Evolutionary conservation across 2,888 invertebrate genomes (phyloP).

Genomic region (Drosophila limbata): DNA sequence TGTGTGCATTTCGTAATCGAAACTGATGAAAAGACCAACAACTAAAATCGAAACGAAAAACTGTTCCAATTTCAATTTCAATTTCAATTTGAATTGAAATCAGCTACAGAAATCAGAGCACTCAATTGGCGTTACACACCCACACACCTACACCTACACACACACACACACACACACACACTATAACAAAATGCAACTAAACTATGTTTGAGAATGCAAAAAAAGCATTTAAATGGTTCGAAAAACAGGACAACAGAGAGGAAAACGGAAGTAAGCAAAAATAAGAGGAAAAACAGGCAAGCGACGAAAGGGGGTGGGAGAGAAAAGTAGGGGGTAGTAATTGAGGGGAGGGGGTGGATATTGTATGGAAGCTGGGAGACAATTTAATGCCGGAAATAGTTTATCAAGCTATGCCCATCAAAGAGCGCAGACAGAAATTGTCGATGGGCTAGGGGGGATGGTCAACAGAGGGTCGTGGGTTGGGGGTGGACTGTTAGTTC

Average conservation of each 20-base stretch:
- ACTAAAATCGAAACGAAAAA: constrained; percentile 41
- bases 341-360: constrained; percentile 10
- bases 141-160: neutral
- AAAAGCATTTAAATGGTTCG: constrained; percentile 46
- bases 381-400: constrained; percentile 75
- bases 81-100: constrained; percentile 54
- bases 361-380: constrained; percentile 39
- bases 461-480: neutral
- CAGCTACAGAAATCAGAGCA: constrained; percentile 53
- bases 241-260: constrained; percentile 22
- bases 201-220: constrained; percentile 42
- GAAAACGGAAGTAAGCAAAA: neutral
- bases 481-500: neutral
- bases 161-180: constrained; percentile 1
- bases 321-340: neutral
- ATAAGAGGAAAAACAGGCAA: neutral
- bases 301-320: neutral
- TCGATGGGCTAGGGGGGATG: too few species aligned
- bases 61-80: constrained; percentile 55
- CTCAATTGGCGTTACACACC: constrained; percentile 34
- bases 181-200: constrained; percentile 43
- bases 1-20: constrained; percentile 41
- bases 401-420: constrained; percentile 50
- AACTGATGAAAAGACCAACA: constrained; percentile 41
- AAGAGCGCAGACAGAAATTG: neutral